Base-by-base conservation (phyloP, 2,888 invertebrate genomes). In the Lysandra coridon region DNA sequence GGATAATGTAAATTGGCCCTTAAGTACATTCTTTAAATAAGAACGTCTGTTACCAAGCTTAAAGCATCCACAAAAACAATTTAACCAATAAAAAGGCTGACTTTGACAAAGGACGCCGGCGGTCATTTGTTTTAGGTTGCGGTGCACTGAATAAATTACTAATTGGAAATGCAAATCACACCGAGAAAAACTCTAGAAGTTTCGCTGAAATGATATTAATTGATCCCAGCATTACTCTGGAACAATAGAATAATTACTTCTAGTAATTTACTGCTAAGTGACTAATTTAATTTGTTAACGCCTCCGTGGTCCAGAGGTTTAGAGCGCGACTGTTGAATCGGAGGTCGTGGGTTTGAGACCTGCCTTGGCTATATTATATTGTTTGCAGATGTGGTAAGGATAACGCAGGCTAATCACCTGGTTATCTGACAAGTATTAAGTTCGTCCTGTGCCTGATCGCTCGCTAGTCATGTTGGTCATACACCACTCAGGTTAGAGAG, bases 91-190 rank as follows among this genome's bases (percentile, higher is more conserved):
- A 53, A 75, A 76, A 76, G 49, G 53, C 30, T 30, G 76, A 76
- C 76, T 76, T 76, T 76, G 76, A 76, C 76, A 76, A 76, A 75
- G 75, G 53, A 75, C 30, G 69, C 76, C 57, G 6, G 53, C 49
- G 53, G 14, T 33, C 57, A 76, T 76, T 76, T 53, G 76, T 76
- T 57, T 76, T 14, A 76, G 76, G 76, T 76, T 33, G 76, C 57
- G 76, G 57, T 76, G 76, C 53, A 33, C 57, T 76, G 76, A 76
- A 76, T 76, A 76, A 76, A 76, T 76, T 76, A 76, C 33, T 76
- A 57, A 57, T 76, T 76, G 76, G 53, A 57, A 76, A 76, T 76
- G 76, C 76, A 76, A 76, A 76, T 76, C 53, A 57, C 33, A 53
- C 33, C 30, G 33, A 33, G 53, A 76, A 75, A 76, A 57, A 44